Conservation (phyloP, 2,888 invertebrate genomes). For the Thera obeliscata region DNA sequence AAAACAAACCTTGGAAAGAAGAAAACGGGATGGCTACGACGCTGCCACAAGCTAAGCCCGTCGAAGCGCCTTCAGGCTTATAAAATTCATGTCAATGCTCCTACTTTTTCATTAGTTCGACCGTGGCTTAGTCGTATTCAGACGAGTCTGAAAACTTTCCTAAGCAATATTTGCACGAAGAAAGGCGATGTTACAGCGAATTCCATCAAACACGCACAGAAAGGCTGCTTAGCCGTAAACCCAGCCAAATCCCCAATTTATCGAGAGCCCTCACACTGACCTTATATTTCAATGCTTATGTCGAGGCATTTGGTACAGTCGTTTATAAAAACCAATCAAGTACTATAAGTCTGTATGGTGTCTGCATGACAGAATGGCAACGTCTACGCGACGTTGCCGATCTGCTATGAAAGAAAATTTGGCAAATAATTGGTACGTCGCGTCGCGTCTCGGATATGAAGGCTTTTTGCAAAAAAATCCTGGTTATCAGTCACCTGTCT, state of each 20-base stretch:
- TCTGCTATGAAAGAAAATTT: too few species aligned
- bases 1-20: too few species aligned
- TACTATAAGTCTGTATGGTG: too few species aligned
- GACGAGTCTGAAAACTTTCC: background rate
- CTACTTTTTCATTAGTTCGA: slow-evolving; percentile 1
- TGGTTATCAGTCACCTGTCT: too few species aligned
- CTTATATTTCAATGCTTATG: slow-evolving; percentile 18
- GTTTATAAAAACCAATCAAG: background rate
- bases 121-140: background rate
- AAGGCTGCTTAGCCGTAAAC: slow-evolving; percentile 18
- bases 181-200: slow-evolving; percentile 7
- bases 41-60: too few species aligned
- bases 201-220: slow-evolving; percentile 14
- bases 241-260: slow-evolving; percentile 26
- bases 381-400: too few species aligned
- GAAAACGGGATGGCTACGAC: too few species aligned
- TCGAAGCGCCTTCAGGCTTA: background rate
- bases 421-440: too few species aligned
- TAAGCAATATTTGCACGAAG: slow-evolving; percentile 8
- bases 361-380: too few species aligned
- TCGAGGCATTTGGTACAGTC: slow-evolving; percentile 14
- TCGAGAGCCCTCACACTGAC: slow-evolving; percentile 20
- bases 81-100: background rate
- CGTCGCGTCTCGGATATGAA: too few species aligned
- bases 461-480: too few species aligned